These are phyloP conservation scores for Sphyrna mokarran DNA, from an alignment of 2,113 vertebrate genomes.

Conservation along the genomic window DNA sequence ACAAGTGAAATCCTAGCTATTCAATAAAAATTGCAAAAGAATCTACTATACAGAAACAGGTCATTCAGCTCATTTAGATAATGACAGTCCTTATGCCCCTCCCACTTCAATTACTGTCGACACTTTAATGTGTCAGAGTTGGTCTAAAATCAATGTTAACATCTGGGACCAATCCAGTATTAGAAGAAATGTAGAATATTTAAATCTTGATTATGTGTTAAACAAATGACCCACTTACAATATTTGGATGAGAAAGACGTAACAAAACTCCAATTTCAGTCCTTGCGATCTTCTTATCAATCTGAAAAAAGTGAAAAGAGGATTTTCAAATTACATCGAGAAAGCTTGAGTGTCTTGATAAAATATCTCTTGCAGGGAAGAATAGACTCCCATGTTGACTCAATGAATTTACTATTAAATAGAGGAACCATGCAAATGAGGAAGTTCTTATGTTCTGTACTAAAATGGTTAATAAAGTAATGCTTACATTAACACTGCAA, in stretches of 20 bases:
- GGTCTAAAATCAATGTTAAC: neutral
- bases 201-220: neutral
- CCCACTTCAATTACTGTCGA: neutral
- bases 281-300: constrained; percentile 79
- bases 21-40: neutral
- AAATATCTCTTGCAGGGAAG: rapidly evolving
- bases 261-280: constrained; percentile 80
- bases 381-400: neutral
- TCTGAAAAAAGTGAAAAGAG: constrained; percentile 52
- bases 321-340: neutral
- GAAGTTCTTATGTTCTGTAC: neutral
- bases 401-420: neutral
- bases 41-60: neutral
- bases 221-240: constrained; percentile 58
- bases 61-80: neutral
- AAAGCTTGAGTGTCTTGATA: neutral
- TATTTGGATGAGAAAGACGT: constrained; percentile 76
- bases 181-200: neutral
- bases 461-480: neutral
- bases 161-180: neutral
- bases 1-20: neutral
- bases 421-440: neutral
- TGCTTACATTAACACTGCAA: too few relatives aligned
- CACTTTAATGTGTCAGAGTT: neutral
- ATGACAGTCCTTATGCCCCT: too few relatives aligned